Percentiles rank a stretch among this genome's conserved stretches.
Conservation (phyloP, 2,888 invertebrate species). For the Cordilura impudica region DNA sequence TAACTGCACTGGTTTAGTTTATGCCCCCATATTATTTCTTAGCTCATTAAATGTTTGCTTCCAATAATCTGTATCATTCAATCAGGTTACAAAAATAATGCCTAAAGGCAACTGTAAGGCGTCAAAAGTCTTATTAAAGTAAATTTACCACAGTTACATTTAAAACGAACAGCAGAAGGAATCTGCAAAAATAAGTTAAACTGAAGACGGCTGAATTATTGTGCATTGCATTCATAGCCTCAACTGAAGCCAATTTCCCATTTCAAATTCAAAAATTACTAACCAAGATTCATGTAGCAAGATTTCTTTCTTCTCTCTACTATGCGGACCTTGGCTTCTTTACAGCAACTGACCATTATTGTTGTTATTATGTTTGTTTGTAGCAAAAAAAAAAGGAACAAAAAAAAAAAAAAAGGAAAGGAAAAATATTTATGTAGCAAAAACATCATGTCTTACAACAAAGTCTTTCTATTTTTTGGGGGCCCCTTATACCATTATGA, state of each 20-base stretch:
- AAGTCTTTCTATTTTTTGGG: slow-evolving; percentile 33
- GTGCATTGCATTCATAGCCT: slow-evolving; percentile 1
- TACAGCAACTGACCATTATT: slow-evolving; percentile 45
- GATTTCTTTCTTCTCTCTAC: slow-evolving; percentile 21
- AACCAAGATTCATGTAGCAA: slow-evolving; percentile 52
- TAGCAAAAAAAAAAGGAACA: background rate
- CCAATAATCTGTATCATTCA: slow-evolving; percentile 62
- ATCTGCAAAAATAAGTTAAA: background rate
- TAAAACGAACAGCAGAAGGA: background rate
- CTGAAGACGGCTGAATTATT: background rate
- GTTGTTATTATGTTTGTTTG: slow-evolving; percentile 12
- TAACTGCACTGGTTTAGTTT: background rate
- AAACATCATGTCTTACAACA: slow-evolving; percentile 32
- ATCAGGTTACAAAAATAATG: slow-evolving; percentile 36
- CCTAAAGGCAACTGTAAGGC: slow-evolving; percentile 67
- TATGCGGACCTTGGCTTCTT: background rate
- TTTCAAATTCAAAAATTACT: slow-evolving; percentile 35
- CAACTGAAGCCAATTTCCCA: slow-evolving; percentile 25
- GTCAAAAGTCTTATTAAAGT: slow-evolving; percentile 75
- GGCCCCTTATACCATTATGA: slow-evolving; percentile 35
- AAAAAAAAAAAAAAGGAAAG: background rate
- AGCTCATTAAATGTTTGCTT: slow-evolving; percentile 61
- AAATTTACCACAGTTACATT: slow-evolving; percentile 69
- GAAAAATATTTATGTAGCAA: background rate
- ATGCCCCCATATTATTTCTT: slow-evolving; percentile 43